Conservation (phyloP, 2,797 vertebrate species). For the Anabas testudineus region DNA sequence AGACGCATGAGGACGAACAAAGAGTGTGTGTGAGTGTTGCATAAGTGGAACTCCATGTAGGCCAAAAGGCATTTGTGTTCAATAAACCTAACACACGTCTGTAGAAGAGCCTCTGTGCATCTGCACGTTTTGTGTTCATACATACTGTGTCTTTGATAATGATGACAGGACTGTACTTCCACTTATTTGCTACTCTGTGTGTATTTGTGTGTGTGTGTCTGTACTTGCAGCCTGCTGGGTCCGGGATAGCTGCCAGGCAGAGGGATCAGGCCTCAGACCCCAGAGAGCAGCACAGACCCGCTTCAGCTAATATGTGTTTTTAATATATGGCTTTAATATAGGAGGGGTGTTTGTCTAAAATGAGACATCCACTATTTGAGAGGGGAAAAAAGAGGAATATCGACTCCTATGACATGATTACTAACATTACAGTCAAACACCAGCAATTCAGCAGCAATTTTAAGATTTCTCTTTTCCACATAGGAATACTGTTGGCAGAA, state of each 20-base stretch:
- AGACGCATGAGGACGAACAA: conserved; percentile 18
- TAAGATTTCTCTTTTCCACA: conserved; percentile 51
- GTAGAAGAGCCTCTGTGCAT: background rate
- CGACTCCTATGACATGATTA: conserved; percentile 60
- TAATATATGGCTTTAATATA: conserved; percentile 67
- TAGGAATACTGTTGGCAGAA: conserved; percentile 53
- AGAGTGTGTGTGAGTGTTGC: conserved; percentile 18
- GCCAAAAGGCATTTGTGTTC: conserved; percentile 15
- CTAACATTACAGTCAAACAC: conserved; percentile 67
- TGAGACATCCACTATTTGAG: conserved; percentile 22
- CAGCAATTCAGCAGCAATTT: conserved; percentile 74
- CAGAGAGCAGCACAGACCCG: conserved; percentile 42
- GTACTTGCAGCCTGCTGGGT: conserved; percentile 56
- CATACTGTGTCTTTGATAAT: background rate
- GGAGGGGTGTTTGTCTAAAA: conserved; percentile 33
- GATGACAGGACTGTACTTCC: conserved; percentile 10
- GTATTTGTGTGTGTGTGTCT: conserved; percentile 32
- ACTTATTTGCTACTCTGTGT: conserved; percentile 36
- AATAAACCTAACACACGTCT: conserved; percentile 13
- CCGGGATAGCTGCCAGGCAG: conserved; percentile 72
- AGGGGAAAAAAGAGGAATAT: background rate
- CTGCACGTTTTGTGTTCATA: background rate
- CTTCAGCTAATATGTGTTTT: conserved; percentile 36
- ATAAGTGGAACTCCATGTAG: conserved; percentile 32
- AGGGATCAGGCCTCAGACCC: conserved; percentile 67